Base-by-base conservation (phyloP, 2,113 vertebrate species). In the Sprattus sprattus region DNA sequence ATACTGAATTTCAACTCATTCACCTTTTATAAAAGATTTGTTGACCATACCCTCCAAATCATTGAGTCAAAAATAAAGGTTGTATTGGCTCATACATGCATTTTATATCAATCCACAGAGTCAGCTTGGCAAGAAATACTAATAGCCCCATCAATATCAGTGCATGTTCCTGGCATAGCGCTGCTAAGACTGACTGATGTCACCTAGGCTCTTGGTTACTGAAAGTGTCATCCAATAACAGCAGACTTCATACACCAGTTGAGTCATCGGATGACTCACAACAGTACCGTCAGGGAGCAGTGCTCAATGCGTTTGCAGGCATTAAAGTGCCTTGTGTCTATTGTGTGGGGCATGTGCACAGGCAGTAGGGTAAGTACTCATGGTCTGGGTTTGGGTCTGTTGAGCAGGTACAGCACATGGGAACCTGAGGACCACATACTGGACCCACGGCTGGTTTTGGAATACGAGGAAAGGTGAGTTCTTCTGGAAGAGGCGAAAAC, bases 361-460 rank as follows among this genome's bases (percentile, higher is more conserved):
- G 71, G 25, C 71, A 78, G 71, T 5, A 9, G 32, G 28, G 10
- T 78, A 78, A 78, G 16, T 60, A 25, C 71, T 64, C 39, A 49
- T 67, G 16, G 54, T 81, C 39, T 67, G 82, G 44, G 25, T 5
- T 46, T 84, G 45, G 67, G 49, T n/a, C 39, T 71, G 44, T 57
- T 86, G 87, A 89, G 85, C 92, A 99, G 98, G 94, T 99, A 99
- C 96, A 99, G 98, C 89, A 99, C 98, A 0, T 99, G 98, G 98
- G 98, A 99, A 91, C 98, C 98, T 4, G 98, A 99, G 88, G 98
- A 99, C 84, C 98, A 99, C 90, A 99, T 99, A 92, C 91, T 99
- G 94, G 98, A 99, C 93, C 98, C 98, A n/a, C 97, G 97, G 85
- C 96, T 99, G 81, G 97, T 99, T 85, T 93, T 98, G 92, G 98